Base-by-base conservation (phyloP, 2,797 vertebrate species). In the Amblyopsis hoosieri region DNA sequence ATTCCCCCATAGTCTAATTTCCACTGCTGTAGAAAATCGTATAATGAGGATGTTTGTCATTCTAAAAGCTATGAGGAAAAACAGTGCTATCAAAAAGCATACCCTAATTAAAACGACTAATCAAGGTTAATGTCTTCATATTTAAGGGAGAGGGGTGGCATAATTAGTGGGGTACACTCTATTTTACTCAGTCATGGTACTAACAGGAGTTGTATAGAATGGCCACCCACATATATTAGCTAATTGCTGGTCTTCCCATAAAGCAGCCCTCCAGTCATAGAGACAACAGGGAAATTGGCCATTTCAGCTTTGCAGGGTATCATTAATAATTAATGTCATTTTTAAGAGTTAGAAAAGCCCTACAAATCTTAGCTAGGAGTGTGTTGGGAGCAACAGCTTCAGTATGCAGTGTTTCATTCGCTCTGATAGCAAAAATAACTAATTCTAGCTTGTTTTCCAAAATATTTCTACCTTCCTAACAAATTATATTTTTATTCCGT, bases 91-190 rank as follows among this genome's bases (percentile, higher is more conserved):
- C 89, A 91, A 82, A 90, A 90, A 90, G 84, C 87, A 84, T 89
- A 90, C 89, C 89, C 86, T 90, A 93, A 92, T 93, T 93, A 92
- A 84, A 90, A 90, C 85, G 90, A 89, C 89, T 91, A 92, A 93
- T 91, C 90, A 91, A 87, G 81, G 83, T 89, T 89, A 92, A 93
- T 90, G 90, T 91, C 88, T 92, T 90, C 87, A 89, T 91, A 90
- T 91, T 92, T 84, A 87, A 88, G 83, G 78, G 82, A 89, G 85
- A 79, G 78, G 86, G 82, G 81, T 82, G 78, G 82, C 82, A 81
- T 87, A 88, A 89, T 89, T 90, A 87, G 85, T 84, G 78, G 73
- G 85, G 81, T 88, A 85, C 70, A 66, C 71, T 69, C 83, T 84
- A 75, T 72, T 77, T 81, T 87, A 78, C 85, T 85, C 87, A 91